Evolutionary conservation across 2,113 vertebrate genomes (phyloP), one percentile per base, ranked within the genome.

Genomic region (Misgurnus anguillicaudatus): DNA sequence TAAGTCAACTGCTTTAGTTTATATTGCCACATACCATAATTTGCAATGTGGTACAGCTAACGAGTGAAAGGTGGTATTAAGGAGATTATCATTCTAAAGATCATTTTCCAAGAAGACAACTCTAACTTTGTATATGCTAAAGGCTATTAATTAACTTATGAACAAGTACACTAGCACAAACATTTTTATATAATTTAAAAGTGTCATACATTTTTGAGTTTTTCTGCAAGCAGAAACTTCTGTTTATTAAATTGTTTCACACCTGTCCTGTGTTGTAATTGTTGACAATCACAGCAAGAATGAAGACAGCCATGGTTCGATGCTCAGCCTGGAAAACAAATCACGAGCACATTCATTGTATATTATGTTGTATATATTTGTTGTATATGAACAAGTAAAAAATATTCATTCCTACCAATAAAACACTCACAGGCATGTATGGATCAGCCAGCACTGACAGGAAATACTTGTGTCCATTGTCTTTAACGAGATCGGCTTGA

Each of bases 401-500:
- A 69, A 39, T 48, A 78, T 55, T n/a, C 63, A 70, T 4, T 17
- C 24, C 45, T 11, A 53, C 55, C 24, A 47, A 21, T 19, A 45
- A 13, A 36, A 72, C 65, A 86, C 97, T 98, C 92, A 99, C 97
- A 0, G 98, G 97, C 98, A 99, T 99, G 88, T 98, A 99, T 0
- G 93, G 97, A 84, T 99, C 98, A 0, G 96, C 96, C 88, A 99
- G 77, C 74, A 99, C 98, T 0, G 98, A 99, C n/a, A 99, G 94
- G 92, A 99, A 99, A 88, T 99, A 99, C 85, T 99, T 99, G 94
- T 99, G 98, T 0, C 98, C 98, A 2, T 95, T 98, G 92, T 99
- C 98, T 91, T 99, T 99, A 81, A 99, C 98, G 65, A 99, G 93
- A 88, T 99, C 97, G 11, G 98, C 98, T 82, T 99, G 98, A 90